Percentiles rank a stretch among this genome's conserved stretches.
Conservation (phyloP, 2,888 invertebrate species). For the Corbicula japonica region DNA sequence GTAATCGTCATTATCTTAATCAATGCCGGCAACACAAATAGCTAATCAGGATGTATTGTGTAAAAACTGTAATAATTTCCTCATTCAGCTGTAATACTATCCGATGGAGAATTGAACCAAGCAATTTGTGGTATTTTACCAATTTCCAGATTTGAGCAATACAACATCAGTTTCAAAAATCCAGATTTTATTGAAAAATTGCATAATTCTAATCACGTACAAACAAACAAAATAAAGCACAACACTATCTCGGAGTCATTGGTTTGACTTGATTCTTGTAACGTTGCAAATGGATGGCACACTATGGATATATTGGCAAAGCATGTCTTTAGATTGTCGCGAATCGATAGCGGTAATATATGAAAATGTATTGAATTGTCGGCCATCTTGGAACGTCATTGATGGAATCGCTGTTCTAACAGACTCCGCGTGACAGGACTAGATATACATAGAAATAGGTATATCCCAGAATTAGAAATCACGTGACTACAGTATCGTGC, state of each 20-base stretch:
- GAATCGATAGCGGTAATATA: constrained; percentile 65
- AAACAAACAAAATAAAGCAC: constrained; percentile 31
- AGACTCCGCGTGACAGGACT: constrained; percentile 43
- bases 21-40: constrained; percentile 1
- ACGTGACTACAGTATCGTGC: constrained; percentile 65
- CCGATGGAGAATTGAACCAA: constrained; percentile 3
- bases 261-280: constrained; percentile 43
- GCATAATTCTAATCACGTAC: constrained; percentile 31
- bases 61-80: constrained; percentile 20
- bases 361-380: constrained; percentile 61
- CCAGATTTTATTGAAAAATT: constrained; percentile 14
- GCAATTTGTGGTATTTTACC: constrained; percentile 4
- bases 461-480: constrained; percentile 60
- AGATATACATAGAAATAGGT: constrained; percentile 55
- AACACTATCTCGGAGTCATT: constrained; percentile 35
- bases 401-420: constrained; percentile 46
- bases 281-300: constrained; percentile 47
- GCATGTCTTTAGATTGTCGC: constrained; percentile 48
- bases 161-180: background rate
- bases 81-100: constrained; percentile 20
- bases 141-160: constrained; percentile 26
- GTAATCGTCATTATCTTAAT: constrained; percentile 22
- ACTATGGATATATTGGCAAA: constrained; percentile 35
- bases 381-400: constrained; percentile 63
- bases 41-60: constrained; percentile 20